Evolutionary conservation across 2,113 vertebrate genomes (phyloP), one percentile per base, ranked within the genome.

Genomic region (Plectropomus leopardus): DNA sequence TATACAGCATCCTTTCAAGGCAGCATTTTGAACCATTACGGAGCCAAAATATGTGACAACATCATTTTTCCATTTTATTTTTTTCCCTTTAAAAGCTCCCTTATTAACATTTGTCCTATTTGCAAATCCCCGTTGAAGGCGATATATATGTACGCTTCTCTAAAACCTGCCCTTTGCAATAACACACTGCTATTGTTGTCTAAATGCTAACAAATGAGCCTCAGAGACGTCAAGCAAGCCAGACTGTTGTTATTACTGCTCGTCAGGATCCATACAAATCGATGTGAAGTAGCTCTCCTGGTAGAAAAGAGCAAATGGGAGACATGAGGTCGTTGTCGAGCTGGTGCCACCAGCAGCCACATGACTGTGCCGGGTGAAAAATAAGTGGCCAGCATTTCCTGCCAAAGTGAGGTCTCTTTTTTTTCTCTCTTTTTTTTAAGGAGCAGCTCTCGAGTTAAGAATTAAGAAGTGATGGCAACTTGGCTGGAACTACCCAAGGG

Each of bases 181-280:
- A 69, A 64, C 48, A 73, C 60, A 59, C 16, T 63, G 23, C 60
- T 80, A 53, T 72, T 84, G 32, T 85, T 77, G 32, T 86, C 59
- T 47, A 67, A 85, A 87, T 74, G 76, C 59, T 65, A 63, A 84
- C 72, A 80, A 84, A 86, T 87, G 57, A 83, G 23, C 69, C 42
- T 82, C 14, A 1, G 23, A 80, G 85, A 83, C 78, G 77, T 89
- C 66, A 84, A 58, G 19, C 47, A 45, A 64, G 73, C 45, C 65
- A 82, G 75, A 75, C 42, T 65, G 21, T 21, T 66, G 40, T 76
- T 61, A 84, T 86, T 85, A 84, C 79, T 72, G 51, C 72, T 85
- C 67, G 50, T 83, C 40, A 64, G 64, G 63, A 78, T 73, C 75
- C 44, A 26, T 60, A 65, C 26, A 68, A 54, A 87, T 88, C 63